Evolutionary conservation across 2,797 vertebrate species (phyloP), one percentile per base, ranked within the genome.

Genomic region (Champsocephalus gunnari): DNA sequence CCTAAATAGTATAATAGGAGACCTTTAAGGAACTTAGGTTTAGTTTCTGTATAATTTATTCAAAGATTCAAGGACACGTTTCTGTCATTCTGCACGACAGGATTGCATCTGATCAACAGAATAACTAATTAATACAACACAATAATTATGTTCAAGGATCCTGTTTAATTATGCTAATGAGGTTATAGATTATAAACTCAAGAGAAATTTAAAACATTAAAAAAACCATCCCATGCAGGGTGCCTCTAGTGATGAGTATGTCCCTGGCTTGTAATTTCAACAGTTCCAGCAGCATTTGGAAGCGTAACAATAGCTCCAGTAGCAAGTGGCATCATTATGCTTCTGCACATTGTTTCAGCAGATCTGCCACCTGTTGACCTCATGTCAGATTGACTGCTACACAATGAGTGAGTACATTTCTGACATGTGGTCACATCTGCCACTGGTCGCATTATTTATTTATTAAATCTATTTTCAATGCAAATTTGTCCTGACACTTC

Each of bases 361-460:
- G 60, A 85, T 51, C n/a, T 77, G 72, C 79, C 60, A 75, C 68
- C 79, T 81, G 75, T 73, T 76, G 51, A 57, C 75, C 70, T 75
- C 0, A 1, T 76, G 73, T 80, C 54, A 73, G 13, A n/a, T 4
- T 19, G 45, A 71, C 66, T 66, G 55, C 68, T 17, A 19, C 28
- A 47, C 69, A 84, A 68, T 71, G 67, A 60, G 49, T 0, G 2
- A 77, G 59, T 79, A 3, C 3, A 16, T 81, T 80, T 79, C 73
- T 83, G 60, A 76, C 79, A 79, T 76, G 74, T 61, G 59, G 73
- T 71, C 68, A 54, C 64, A 75, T 89, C 72, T 80, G 76, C 77
- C 69, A 68, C 9, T 5, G 49, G 70, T 17, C 2, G 0, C 1
- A 0, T 59, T 65, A 63, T 73, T 75, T 83, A 73, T 70, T 67